phyloP scores from a whole-genome alignment of 2,797 vertebrate genomes.

The Dryobates pubescens region DNA sequence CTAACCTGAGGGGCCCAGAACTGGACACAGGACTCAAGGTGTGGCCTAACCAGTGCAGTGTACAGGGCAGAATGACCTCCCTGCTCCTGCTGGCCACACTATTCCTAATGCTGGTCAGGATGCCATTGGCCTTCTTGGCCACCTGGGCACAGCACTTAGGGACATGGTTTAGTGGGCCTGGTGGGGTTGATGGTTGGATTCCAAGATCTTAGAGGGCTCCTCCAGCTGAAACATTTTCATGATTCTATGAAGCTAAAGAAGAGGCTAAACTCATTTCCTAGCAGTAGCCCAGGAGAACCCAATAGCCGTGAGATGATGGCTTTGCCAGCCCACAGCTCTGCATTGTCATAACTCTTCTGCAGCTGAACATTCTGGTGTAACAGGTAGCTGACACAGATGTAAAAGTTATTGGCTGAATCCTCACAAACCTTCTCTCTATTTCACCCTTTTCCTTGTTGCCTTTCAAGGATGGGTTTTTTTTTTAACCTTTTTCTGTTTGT shows the following conservation, averaged over 20 bases:
- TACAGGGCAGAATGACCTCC: no score
- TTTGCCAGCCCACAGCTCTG: constrained; percentile 23
- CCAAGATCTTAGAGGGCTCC: no score
- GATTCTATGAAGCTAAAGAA: not conserved
- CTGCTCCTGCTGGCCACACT: no score
- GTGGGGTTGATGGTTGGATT: no score
- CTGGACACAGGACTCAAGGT: no score
- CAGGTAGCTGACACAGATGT: constrained; percentile 19
- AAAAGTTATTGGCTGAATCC: not conserved
- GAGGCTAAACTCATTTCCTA: not conserved
- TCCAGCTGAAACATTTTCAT: no score
- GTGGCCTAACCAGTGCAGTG: no score
- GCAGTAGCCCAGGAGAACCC: not conserved
- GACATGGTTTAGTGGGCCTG: no score
- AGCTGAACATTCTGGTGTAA: constrained; percentile 7
- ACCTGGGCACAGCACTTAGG: no score
- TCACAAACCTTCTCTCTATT: not conserved
- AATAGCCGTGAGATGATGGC: not conserved
- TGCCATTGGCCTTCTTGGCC: no score
- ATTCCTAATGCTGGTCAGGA: no score
- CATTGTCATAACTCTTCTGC: not conserved
- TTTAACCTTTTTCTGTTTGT: constrained; percentile 9
- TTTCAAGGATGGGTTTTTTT: not conserved
- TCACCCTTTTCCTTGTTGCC: not conserved
- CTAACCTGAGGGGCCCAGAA: no score